Conservation (phyloP, 1,140 invertebrate genomes). For the Monomorium pharaonis region DNA sequence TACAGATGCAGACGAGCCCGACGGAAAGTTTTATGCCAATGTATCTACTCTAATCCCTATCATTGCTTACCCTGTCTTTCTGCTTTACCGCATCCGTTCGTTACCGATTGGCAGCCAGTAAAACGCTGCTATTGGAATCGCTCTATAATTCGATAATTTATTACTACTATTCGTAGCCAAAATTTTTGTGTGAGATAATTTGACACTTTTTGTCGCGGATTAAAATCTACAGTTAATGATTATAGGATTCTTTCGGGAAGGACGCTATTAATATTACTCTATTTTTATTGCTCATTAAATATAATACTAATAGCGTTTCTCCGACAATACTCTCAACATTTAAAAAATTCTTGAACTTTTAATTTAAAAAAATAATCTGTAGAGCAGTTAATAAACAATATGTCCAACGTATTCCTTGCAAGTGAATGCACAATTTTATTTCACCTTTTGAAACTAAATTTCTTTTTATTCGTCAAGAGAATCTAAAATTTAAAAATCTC, state of each 20-base stretch:
- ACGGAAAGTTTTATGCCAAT: conserved; percentile 40
- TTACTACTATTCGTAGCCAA: neutral
- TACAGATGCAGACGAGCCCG: conserved; percentile 15
- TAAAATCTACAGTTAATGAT: neutral
- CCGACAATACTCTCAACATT: too few relatives aligned
- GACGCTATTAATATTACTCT: too few relatives aligned
- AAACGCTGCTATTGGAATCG: neutral
- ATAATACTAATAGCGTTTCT: too few relatives aligned
- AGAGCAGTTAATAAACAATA: neutral
- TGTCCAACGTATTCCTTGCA: too few relatives aligned
- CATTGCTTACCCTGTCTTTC: conserved; percentile 20
- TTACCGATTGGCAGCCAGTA: neutral
- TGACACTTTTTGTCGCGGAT: neutral
- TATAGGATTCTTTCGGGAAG: neutral
- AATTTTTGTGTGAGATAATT: neutral
- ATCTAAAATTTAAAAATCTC: neutral
- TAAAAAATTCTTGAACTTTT: too few relatives aligned
- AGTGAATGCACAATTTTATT: neutral
- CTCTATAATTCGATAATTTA: neutral
- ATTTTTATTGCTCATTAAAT: too few relatives aligned
- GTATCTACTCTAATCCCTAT: conserved; percentile 39
- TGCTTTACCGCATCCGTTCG: neutral
- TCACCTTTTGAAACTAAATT: neutral
- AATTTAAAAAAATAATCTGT: neutral
- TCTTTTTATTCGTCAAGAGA: neutral